These are phyloP conservation scores for Cyprinodon diabolis DNA, from an alignment of 2,797 vertebrate species.

Conservation along the genomic window DNA sequence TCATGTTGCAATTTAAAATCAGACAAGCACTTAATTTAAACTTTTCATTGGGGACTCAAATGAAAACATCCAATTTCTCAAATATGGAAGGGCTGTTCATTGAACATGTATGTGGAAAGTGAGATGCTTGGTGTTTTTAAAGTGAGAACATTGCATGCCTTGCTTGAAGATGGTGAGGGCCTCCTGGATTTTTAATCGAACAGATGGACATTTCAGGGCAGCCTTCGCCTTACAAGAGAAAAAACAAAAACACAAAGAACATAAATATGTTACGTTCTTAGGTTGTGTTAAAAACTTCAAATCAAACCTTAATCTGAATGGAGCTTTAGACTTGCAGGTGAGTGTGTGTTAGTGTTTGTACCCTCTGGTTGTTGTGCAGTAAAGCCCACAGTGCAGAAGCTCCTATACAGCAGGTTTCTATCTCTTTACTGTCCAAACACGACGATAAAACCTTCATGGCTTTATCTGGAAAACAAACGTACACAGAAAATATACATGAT, in stretches of 20 bases:
- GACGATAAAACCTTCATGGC: slow-evolving; percentile 81
- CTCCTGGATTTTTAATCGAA: slow-evolving; percentile 89
- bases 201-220: slow-evolving; percentile 89
- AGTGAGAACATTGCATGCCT: slow-evolving; percentile 76
- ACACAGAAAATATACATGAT: not conserved
- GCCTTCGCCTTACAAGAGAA: slow-evolving; percentile 87
- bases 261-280: not conserved
- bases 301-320: slow-evolving; percentile 11
- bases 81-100: not conserved
- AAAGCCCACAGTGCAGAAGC: slow-evolving; percentile 94
- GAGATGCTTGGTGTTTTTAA: slow-evolving; percentile 2
- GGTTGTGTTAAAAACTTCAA: not conserved
- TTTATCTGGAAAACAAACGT: slow-evolving; percentile 79
- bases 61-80: not conserved
- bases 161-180: slow-evolving; percentile 81
- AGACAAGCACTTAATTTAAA: not conserved
- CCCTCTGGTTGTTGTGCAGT: slow-evolving; percentile 93
- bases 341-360: slow-evolving; percentile 51
- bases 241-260: slow-evolving; percentile 28
- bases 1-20: not conserved
- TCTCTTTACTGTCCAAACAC: slow-evolving; percentile 86
- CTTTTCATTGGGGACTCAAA: not conserved
- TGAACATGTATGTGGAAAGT: not conserved
- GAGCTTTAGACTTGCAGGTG: slow-evolving; percentile 9
- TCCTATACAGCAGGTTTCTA: slow-evolving; percentile 83